Evolutionary conservation across 2,888 invertebrate genomes (phyloP).

Genomic region (Drosophila prostipennis): DNA sequence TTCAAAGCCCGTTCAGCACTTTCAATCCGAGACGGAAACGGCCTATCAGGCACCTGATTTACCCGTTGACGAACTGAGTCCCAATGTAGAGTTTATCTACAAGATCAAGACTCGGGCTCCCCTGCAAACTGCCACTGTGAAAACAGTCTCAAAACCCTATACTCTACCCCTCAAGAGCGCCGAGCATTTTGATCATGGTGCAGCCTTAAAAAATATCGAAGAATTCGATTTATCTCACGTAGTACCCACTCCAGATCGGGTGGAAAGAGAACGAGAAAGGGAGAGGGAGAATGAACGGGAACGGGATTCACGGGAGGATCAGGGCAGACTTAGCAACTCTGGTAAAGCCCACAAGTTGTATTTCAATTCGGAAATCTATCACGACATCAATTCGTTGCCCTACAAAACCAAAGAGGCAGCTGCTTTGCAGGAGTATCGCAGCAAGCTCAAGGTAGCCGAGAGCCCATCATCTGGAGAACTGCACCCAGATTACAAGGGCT

Average conservation of each 20-base stretch:
- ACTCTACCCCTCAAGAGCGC: conserved; percentile 68
- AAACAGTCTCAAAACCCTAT: conserved; percentile 81
- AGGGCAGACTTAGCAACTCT: conserved; percentile 40
- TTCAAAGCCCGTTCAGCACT: conserved; percentile 51
- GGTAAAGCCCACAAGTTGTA: conserved; percentile 79
- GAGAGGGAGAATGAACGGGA: conserved; percentile 7
- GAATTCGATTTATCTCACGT: conserved; percentile 83
- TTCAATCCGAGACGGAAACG: conserved; percentile 73
- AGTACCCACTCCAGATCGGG: conserved; percentile 71
- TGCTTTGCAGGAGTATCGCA: conserved; percentile 61
- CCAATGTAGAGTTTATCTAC: conserved; percentile 83
- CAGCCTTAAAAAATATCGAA: conserved; percentile 82
- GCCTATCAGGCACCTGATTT: conserved; percentile 72
- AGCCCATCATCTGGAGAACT: conserved; percentile 25
- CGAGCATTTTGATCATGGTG: conserved; percentile 82
- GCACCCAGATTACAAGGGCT: conserved; percentile 80
- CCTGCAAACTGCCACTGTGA: conserved; percentile 81
- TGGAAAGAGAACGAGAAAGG: conserved; percentile 24
- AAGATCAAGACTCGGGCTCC: conserved; percentile 83
- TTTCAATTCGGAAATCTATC: conserved; percentile 83
- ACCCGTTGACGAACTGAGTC: conserved; percentile 72
- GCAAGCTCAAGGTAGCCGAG: conserved; percentile 57
- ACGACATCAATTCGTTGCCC: conserved; percentile 83
- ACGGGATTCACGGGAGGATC: conserved; percentile 40
- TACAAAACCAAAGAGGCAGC: conserved; percentile 73